Base-by-base conservation (phyloP, 2,797 vertebrate genomes). In the Tiaroga cobitis region DNA sequence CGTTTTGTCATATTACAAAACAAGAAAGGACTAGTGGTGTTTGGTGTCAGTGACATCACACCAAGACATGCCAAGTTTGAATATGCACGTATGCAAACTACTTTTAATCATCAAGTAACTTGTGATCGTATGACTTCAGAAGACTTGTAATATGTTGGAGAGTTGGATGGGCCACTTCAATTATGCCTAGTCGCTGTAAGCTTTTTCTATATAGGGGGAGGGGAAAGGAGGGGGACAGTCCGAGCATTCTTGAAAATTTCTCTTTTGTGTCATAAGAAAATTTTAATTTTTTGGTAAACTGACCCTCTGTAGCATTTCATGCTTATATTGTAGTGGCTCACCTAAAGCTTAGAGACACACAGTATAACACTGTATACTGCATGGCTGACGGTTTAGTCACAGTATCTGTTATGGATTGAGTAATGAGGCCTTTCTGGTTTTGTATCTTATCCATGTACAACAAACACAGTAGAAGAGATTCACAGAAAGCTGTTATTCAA, bases 341-440 rank as follows among this genome's bases (percentile, higher is more conserved):
- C 8, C 29, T 39, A 54, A 54, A 37, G 61, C 18, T 70, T 41
- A 56, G 4, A 78, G 26, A 68, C 0, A 10, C 8, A 70, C 3
- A 59, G 13, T 13, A 5, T 26, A 70, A 43, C 49, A 41, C 9
- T 34, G 49, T 13, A 69, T 61, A 61, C 37, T 21, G 41, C 32
- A 41, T 51, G 41, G 65, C 69, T 54, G 10, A 85, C n/a, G 32
- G 26, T 85, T 85, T 80, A 34, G 67, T 49, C 76, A 73, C 29
- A 43, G 54, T 73, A 61, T 72, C 32, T 32, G 41, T 43, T 80
- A 67, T 32, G 59, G 32, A 70, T n/a, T 70, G 11, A 72, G 41
- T 41, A 85, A 80, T 51, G 41, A 85, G 6, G 26, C 5, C 18
- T 65, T 80, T 85, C 8, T 73, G 10, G 32, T 41, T 59, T 80